These are phyloP conservation scores for Epinephelus lanceolatus DNA, from an alignment of 2,113 vertebrate genomes.

Conservation along the genomic window DNA sequence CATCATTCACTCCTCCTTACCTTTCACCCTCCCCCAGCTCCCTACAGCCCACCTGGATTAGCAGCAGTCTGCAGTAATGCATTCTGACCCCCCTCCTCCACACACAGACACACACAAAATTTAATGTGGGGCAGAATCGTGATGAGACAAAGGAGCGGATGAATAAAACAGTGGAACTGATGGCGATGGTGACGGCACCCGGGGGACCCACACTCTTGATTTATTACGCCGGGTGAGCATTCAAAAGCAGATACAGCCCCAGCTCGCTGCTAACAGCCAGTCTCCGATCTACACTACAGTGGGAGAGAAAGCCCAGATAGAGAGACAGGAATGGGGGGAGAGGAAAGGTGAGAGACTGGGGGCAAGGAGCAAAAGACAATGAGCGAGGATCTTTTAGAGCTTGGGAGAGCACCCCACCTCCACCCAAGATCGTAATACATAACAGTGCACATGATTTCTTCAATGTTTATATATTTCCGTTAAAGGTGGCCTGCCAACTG, in stretches of 20 bases:
- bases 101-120: conserved; percentile 57
- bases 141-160: conserved; percentile 76
- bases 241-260: conserved; percentile 66
- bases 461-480: conserved; percentile 42
- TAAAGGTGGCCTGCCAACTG: conserved; percentile 53
- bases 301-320: conserved; percentile 17
- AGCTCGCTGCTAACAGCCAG: conserved; percentile 57
- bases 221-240: conserved; percentile 70
- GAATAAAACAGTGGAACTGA: conserved; percentile 81
- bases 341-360: conserved; percentile 32
- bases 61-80: conserved; percentile 51
- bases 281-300: conserved; percentile 52
- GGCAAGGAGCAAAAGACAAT: conserved; percentile 32
- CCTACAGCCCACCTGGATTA: conserved; percentile 73
- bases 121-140: conserved; percentile 66
- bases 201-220: conserved; percentile 73
- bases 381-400: neutral
- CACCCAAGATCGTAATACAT: conserved; percentile 3
- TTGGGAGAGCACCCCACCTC: neutral
- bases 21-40: conserved; percentile 36
- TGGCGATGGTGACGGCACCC: conserved; percentile 67
- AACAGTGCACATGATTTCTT: conserved; percentile 33
- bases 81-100: conserved; percentile 53
- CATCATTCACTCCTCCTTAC: conserved; percentile 41
- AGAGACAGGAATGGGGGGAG: neutral